These are phyloP conservation scores for Apamea anceps DNA, from an alignment of 2,888 invertebrate genomes.

Conservation along the genomic window DNA sequence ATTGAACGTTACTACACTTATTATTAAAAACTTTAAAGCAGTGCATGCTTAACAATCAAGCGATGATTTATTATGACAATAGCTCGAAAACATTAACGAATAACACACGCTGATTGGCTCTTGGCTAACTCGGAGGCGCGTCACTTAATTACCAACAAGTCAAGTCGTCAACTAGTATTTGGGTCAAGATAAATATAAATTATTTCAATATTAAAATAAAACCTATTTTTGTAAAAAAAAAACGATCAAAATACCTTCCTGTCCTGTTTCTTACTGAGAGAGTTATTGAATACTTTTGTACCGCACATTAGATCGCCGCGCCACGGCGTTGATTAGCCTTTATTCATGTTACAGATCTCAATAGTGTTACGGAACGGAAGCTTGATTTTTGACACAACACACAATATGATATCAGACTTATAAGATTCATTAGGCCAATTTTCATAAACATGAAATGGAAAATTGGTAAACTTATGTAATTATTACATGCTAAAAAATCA, in stretches of 20 bases:
- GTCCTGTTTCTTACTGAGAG: slow-evolving; percentile 44
- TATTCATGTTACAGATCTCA: slow-evolving; percentile 29
- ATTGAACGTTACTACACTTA: slow-evolving; percentile 79
- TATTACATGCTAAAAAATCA: slow-evolving; percentile 31
- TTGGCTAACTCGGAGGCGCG: slow-evolving; percentile 38
- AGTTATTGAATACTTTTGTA: slow-evolving; percentile 35
- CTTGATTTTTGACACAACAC: slow-evolving; percentile 34
- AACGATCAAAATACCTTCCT: slow-evolving; percentile 44
- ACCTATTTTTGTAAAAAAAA: slow-evolving; percentile 32
- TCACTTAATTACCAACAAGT: slow-evolving; percentile 49
- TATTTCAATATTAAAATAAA: slow-evolving; percentile 34
- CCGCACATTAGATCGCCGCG: slow-evolving; percentile 37
- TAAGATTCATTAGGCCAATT: slow-evolving; percentile 61
- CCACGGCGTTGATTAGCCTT: slow-evolving; percentile 55
- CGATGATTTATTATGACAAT: slow-evolving; percentile 71
- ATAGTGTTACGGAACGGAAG: slow-evolving; percentile 29
- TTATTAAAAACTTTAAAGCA: slow-evolving; percentile 80
- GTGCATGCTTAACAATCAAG: slow-evolving; percentile 83
- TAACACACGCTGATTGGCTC: slow-evolving; percentile 50
- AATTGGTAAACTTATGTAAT: slow-evolving; percentile 49
- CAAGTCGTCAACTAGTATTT: slow-evolving; percentile 50
- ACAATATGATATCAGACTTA: slow-evolving; percentile 55
- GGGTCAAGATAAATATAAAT: slow-evolving; percentile 45
- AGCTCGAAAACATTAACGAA: slow-evolving; percentile 64
- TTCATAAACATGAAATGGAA: slow-evolving; percentile 53